Conservation (phyloP, 2,797 vertebrate species). For the Okamejei kenojei region DNA sequence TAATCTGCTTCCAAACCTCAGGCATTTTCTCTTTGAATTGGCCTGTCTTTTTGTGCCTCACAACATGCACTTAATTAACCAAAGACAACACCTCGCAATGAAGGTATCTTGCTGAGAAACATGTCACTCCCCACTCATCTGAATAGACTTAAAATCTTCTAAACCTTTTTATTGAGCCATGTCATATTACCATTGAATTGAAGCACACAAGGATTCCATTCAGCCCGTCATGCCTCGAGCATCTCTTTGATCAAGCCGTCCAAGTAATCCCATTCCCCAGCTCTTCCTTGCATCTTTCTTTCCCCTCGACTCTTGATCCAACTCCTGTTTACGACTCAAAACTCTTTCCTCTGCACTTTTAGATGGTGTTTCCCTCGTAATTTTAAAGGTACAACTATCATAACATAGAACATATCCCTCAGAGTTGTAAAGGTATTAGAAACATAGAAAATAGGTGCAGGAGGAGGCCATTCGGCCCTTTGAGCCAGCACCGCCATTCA, state of each 20-base stretch:
- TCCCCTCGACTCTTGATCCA: not conserved
- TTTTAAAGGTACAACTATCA: no score
- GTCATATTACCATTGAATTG: not conserved
- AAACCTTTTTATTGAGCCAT: not conserved
- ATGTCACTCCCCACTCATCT: slow-evolving; percentile 11
- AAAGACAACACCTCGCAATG: slow-evolving; percentile 11
- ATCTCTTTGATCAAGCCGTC: not conserved
- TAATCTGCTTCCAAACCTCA: slow-evolving; percentile 36
- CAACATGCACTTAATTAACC: slow-evolving; percentile 29
- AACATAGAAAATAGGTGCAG: no score
- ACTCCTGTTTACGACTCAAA: not conserved
- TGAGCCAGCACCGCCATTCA: no score
- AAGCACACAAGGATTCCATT: not conserved
- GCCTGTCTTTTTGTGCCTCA: not conserved
- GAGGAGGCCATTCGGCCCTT: no score
- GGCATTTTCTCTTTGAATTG: slow-evolving; percentile 28
- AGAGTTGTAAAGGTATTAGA: no score
- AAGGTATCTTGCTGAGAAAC: slow-evolving; percentile 10
- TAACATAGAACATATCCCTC: no score
- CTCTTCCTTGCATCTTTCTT: no score
- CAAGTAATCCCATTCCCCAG: not conserved
- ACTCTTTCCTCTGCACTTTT: not conserved
- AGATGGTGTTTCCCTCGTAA: no score
- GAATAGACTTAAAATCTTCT: not conserved
- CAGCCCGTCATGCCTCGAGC: not conserved